Conservation (phyloP, 2,888 invertebrate species). For the Hydropsyche betteni region DNA sequence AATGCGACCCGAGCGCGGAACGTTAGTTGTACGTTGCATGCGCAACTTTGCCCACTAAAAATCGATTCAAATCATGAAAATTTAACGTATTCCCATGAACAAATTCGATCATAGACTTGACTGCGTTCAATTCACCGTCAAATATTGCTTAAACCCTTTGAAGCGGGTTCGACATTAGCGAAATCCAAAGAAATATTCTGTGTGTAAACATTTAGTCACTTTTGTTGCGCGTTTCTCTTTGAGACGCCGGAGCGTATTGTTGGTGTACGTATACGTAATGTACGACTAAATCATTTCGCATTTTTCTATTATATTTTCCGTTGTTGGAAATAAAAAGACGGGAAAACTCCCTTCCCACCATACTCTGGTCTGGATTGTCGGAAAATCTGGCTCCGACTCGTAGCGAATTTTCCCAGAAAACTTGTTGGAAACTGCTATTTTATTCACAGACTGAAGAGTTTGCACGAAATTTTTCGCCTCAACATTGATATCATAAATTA, state of each 20-base stretch:
- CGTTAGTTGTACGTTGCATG: not conserved
- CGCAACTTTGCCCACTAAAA: not conserved
- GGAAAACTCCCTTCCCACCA: conserved; percentile 44
- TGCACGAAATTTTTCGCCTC: too few relatives aligned
- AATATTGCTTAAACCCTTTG: conserved; percentile 17
- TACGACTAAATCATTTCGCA: conserved; percentile 50
- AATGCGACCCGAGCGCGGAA: not conserved
- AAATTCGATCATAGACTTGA: not conserved
- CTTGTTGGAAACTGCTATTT: conserved; percentile 22
- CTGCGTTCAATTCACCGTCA: conserved; percentile 4
- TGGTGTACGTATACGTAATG: conserved; percentile 43
- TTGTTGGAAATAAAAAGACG: conserved; percentile 51
- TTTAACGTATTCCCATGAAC: not conserved
- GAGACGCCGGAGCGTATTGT: conserved; percentile 33
- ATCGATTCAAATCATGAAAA: conserved; percentile 2
- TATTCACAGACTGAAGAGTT: not conserved
- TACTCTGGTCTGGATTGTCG: conserved; percentile 18
- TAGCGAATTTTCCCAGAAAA: conserved; percentile 25
- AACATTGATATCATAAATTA: too few relatives aligned
- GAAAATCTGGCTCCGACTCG: conserved; percentile 24
- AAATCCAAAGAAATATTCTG: conserved; percentile 9
- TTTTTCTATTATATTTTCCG: conserved; percentile 51
- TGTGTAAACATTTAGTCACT: conserved; percentile 34
- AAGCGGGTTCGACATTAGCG: conserved; percentile 15
- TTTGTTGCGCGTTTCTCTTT: conserved; percentile 35